Conservation (phyloP, 2,113 vertebrate genomes). For the Planiliza haematocheilus region DNA sequence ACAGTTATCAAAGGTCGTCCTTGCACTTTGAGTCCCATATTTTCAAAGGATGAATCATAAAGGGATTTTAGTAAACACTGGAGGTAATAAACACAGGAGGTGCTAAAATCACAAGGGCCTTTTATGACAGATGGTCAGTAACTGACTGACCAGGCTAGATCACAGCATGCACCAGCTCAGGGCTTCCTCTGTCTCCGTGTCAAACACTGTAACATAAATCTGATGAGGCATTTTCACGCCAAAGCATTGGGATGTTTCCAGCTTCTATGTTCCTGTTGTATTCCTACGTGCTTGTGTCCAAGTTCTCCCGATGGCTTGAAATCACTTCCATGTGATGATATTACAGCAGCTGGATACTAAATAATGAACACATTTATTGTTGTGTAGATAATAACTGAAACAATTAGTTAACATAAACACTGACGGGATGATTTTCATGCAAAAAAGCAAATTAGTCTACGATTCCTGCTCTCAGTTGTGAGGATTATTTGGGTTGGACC, state of each 20-base stretch:
- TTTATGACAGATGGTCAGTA: slow-evolving; percentile 57
- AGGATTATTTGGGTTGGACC: neutral
- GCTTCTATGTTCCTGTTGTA: slow-evolving; percentile 27
- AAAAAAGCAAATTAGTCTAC: neutral
- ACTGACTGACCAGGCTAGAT: slow-evolving; percentile 48
- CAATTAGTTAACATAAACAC: neutral
- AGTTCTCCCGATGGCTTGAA: slow-evolving; percentile 11
- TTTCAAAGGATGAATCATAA: slow-evolving; percentile 48
- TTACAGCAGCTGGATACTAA: neutral
- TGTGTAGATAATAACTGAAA: neutral
- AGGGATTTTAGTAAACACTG: slow-evolving; percentile 46
- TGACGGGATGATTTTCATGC: no score
- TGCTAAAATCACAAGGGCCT: slow-evolving; percentile 31
- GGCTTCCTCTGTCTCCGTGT: slow-evolving; percentile 48
- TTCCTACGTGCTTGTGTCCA: slow-evolving; percentile 24
- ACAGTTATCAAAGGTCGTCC: slow-evolving; percentile 52
- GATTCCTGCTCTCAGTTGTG: neutral
- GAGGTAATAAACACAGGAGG: slow-evolving; percentile 34
- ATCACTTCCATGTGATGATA: slow-evolving; percentile 8
- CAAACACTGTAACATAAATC: slow-evolving; percentile 47
- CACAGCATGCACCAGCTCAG: slow-evolving; percentile 47
- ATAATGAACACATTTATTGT: neutral
- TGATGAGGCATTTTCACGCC: slow-evolving; percentile 42
- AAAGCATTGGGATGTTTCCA: slow-evolving; percentile 47
- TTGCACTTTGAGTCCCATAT: slow-evolving; percentile 59